Evolutionary conservation across 2,113 vertebrate species (phyloP).

Genomic region (Pantherophis guttatus): DNA sequence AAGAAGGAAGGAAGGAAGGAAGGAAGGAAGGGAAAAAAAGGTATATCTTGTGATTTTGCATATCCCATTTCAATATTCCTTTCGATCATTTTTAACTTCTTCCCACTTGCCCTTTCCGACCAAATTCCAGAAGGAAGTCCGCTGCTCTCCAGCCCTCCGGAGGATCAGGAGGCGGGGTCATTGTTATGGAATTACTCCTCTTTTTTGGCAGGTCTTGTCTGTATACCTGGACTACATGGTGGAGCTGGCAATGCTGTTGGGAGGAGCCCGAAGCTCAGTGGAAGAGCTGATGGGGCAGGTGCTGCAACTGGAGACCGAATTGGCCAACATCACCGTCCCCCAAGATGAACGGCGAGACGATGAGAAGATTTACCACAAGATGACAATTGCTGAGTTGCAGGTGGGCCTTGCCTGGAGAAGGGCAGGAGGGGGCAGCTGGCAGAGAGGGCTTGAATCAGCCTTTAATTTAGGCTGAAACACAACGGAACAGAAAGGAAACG

Average conservation of each 20-base stretch:
- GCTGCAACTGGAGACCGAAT: conserved; percentile 84
- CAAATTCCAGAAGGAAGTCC: neutral
- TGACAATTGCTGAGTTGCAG: conserved; percentile 88
- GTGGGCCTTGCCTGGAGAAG: conserved; percentile 58
- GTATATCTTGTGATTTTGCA: neutral
- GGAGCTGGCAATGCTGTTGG: conserved; percentile 87
- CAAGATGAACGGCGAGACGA: conserved; percentile 93
- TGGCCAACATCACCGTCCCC: conserved; percentile 92
- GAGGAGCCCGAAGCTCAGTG: conserved; percentile 73
- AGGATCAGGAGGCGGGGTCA: neutral
- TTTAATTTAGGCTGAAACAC: rapidly evolving
- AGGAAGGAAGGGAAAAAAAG: too few species aligned
- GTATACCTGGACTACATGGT: conserved; percentile 97
- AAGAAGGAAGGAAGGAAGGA: too few species aligned
- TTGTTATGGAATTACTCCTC: neutral
- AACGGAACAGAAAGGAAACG: neutral
- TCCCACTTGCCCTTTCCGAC: neutral
- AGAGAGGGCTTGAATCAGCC: rapidly evolving
- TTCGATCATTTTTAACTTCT: neutral
- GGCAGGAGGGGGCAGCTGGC: neutral
- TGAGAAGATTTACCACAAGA: conserved; percentile 96
- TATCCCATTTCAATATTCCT: neutral
- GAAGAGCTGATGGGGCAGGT: conserved; percentile 88
- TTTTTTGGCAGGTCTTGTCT: conserved; percentile 76
- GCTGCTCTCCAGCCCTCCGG: neutral